Base-by-base conservation (phyloP, 2,888 invertebrate genomes). In the Gortyna flavago region DNA sequence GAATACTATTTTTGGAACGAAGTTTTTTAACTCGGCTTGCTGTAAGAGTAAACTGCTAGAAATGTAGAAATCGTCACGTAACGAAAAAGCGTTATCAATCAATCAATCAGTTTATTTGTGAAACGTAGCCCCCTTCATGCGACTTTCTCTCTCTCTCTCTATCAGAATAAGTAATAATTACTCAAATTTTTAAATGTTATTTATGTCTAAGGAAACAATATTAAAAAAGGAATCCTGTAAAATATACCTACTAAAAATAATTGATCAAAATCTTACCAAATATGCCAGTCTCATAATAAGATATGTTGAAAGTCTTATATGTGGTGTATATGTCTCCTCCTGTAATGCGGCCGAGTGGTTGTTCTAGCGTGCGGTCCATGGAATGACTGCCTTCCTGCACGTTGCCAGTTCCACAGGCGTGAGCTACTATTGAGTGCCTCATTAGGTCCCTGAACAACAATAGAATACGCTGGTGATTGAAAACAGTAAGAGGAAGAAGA, bases 231-330 rank as follows among this genome's bases (percentile, higher is more conserved):
- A 38, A 65, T 11, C 11, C n/a, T 9, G n/a, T n/a, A n/a, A n/a
- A n/a, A n/a, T n/a, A n/a, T 41, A 9, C n/a, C n/a, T 5, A 65
- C 41, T 29, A 18, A n/a, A n/a, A 41, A 41, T 25, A 67, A 25
- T 21, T 54, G 29, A 64, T 44, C 21, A 41, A 11, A 66, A 32
- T 51, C 89, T 91, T 71, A 96, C 96, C 96, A 87, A 96, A 95
- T 8, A 95, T 72, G 0, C 96, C 96, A 54, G 90, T 90, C 0
- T 96, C 95, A 2, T 7, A 71, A 74, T 95, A 96, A 0, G 95
- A 93, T 32, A 96, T 89, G 78, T 95, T 95, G 87, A 96, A 96
- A 0, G 95, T 94, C 54, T 80, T 92, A 70, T 89, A 94, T 0
- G 87, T 80, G 0, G 95, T 94, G 86, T 85, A 87, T 13, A 93